Percentiles rank a stretch among this genome's conserved stretches.
These are phyloP conservation scores for Amblyjoppa proteus DNA, from an alignment of 2,888 invertebrate genomes.

Conservation along the genomic window DNA sequence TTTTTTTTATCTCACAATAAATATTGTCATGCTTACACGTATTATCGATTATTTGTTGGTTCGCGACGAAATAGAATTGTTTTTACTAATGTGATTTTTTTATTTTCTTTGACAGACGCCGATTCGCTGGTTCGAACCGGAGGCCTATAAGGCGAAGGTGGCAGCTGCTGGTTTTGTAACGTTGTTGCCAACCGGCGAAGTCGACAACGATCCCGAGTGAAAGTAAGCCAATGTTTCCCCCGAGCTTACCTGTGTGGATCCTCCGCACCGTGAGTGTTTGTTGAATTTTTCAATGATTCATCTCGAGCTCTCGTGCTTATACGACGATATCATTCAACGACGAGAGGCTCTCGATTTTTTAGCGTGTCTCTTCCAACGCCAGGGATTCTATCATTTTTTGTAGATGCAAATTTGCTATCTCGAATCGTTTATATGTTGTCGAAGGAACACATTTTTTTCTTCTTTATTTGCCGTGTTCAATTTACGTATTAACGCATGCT, in stretches of 20 bases:
- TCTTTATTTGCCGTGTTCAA: slow-evolving; percentile 34
- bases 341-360: slow-evolving; percentile 1
- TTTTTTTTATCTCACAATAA: slow-evolving; percentile 27
- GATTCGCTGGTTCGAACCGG: slow-evolving; percentile 85
- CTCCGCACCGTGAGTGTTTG: slow-evolving; percentile 47
- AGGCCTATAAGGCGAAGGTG: slow-evolving; percentile 83
- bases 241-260: slow-evolving; percentile 33
- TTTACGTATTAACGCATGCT: slow-evolving; percentile 11
- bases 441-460: slow-evolving; percentile 13
- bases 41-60: not conserved
- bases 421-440: slow-evolving; percentile 41
- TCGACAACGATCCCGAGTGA: slow-evolving; percentile 81
- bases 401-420: slow-evolving; percentile 31
- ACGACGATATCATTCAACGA: slow-evolving; percentile 2
- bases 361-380: not conserved
- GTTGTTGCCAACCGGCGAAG: slow-evolving; percentile 80
- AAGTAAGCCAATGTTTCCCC: slow-evolving; percentile 54
- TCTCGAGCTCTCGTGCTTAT: slow-evolving; percentile 18
- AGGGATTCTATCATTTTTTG: not conserved
- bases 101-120: slow-evolving; percentile 78
- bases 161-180: slow-evolving; percentile 81
- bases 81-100: not conserved
- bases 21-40: not conserved
- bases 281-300: slow-evolving; percentile 36
- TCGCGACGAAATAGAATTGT: not conserved